Evolutionary conservation across 2,113 vertebrate genomes (phyloP).

Genomic region (Apus apus): DNA sequence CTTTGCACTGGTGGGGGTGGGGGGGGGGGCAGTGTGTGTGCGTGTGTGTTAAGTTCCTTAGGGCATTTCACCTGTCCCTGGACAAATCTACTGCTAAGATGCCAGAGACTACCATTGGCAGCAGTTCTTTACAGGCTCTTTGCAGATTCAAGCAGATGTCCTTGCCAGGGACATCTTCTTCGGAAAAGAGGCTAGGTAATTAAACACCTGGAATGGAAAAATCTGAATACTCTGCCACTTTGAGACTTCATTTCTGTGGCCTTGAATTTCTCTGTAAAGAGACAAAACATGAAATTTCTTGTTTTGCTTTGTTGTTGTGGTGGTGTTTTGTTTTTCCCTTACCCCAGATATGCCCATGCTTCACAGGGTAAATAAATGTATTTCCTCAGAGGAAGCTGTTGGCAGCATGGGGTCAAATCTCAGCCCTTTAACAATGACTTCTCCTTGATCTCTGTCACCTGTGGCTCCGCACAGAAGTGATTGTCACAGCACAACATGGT

Average conservation of each 20-base stretch:
- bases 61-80: not conserved
- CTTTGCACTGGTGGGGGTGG: not conserved
- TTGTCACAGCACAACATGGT: not conserved
- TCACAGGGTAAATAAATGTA: not conserved
- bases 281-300: not conserved
- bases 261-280: not conserved
- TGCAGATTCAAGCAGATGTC: not conserved
- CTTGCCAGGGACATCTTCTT: not conserved
- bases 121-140: not conserved
- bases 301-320: not conserved
- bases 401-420: not conserved
- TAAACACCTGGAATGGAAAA: not conserved
- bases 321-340: not conserved
- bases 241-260: not conserved
- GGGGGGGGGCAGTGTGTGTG: too few species aligned
- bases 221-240: not conserved
- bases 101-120: not conserved
- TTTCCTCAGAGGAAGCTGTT: not conserved
- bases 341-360: too few species aligned
- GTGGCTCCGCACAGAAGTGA: not conserved
- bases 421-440: not conserved
- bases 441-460: not conserved
- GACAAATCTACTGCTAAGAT: not conserved
- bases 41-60: not conserved
- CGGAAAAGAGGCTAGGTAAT: not conserved